Base-by-base conservation (phyloP, 2,888 invertebrate species). In the Tribolium freemani region DNA sequence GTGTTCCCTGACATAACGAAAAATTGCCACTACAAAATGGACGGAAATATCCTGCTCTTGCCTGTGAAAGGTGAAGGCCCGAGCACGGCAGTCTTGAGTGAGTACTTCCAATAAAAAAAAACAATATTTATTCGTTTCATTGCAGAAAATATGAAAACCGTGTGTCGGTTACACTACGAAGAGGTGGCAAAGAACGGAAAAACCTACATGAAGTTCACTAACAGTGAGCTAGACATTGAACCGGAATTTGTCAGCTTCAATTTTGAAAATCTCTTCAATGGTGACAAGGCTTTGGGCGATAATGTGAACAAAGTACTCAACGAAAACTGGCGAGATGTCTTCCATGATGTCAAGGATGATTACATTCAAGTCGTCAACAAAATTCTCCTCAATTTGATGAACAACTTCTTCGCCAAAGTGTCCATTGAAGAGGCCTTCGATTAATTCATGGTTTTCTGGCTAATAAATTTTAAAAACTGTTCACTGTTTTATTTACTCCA, bases 121-220 rank as follows among this genome's bases (percentile, higher is more conserved):
- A 0, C 5, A 38, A 38, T 38, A 38, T 38, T 38, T 38, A 26
- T 26, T 5, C 4, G 3, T 38, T 38, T 38, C 8, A 9, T 38
- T 38, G 3, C n/a, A 38, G 38, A 38, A 38, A 38, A 38, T 38
- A 1, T 38, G 38, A 38, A 38, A 38, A 38, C 38, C 0, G 38
- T 38, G 38, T 38, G 38, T 38, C 30, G 16, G 2, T 20, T 54
- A 13, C n/a, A 16, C 13, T 63, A 38, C 11, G 53, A 92, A 80
- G 89, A 89, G 0, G 87, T 89, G 21, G 83, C 87, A 9, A 88
- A 88, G 20, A 88, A 91, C 69, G 91, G 91, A 0, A 87, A 90
- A 63, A 89, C 87, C 0, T 92, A 89, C 83, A 89, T 91, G 89
- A 90, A 88, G 79, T 86, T 92, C 0, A 88, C 88, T 46, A 90